Evolutionary conservation across 2,888 invertebrate genomes (phyloP), one percentile per base, ranked within the genome.

Genomic region (Xestoiulus laeticollis): DNA sequence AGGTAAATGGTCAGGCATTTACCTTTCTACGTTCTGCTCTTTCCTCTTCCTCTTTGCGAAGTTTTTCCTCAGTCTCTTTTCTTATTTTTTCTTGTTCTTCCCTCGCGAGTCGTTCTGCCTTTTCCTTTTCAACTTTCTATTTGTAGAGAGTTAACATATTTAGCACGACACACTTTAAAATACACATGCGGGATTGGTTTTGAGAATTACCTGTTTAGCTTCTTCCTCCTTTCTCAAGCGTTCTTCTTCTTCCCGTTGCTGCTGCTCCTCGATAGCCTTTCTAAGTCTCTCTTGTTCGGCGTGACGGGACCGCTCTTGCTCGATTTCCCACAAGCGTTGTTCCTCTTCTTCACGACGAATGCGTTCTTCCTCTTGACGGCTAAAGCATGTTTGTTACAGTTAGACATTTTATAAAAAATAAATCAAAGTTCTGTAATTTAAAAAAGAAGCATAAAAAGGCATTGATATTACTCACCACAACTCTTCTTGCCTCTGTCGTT

Each of bases 41-140:
- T 92, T 98, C 98, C 91, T 95, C 96, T 92, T 98, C 98, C 92
- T 98, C 98, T 90, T 95, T 95, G 91, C 95, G 95, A 89, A 96
- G 93, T 89, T 95, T 94, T 92, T 97, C 97, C 87, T 96, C 96
- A 92, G 96, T 95, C 92, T 97, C 97, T 89, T 95, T 93, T 91
- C 96, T 95, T 92, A 95, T 94, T 90, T 94, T 90, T 87, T 92
- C 92, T 26, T 87, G 89, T 86, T 89, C 89, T 44, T 89, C 89
- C 43, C 87, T 68, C 0, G 94, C 85, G 93, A 94, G 90, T 43
- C 43, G 68, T 87, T 88, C 88, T 12, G 88, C 86, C 48, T 88
- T 87, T 87, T 88, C 88, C n/a, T 82, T 85, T 38, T 88, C 88
- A 19, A 86, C 26, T 88, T 85, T 88, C 88, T 88, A 33, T 44